Evolutionary conservation across 2,888 invertebrate species (phyloP).

Genomic region (Heliothis peltigera): DNA sequence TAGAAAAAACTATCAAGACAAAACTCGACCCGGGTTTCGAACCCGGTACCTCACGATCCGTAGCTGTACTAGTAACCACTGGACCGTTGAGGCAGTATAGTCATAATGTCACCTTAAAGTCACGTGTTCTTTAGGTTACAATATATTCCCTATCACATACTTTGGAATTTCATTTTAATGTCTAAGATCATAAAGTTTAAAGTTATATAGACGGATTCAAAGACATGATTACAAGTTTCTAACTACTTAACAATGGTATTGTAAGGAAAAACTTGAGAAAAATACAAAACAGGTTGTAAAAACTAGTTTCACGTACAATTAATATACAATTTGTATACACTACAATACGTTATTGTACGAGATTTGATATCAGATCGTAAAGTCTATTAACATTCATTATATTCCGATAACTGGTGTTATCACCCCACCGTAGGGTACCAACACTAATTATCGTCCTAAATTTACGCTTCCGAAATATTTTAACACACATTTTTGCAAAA

Average conservation of each 20-base stretch:
- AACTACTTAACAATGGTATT: constrained; percentile 10
- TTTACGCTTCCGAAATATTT: constrained; percentile 31
- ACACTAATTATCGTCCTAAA: constrained; percentile 34
- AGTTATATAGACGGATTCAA: constrained; percentile 22
- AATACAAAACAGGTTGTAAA: constrained; percentile 11
- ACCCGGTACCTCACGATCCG: constrained; percentile 31
- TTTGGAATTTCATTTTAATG: neutral
- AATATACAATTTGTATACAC: constrained; percentile 10
- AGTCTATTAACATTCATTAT: constrained; percentile 48
- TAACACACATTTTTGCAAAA: constrained; percentile 28
- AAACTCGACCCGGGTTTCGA: constrained; percentile 29
- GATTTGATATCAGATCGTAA: constrained; percentile 44
- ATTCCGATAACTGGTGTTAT: constrained; percentile 23
- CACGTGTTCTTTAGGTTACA: constrained; percentile 4
- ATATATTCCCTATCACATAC: neutral
- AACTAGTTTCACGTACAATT: constrained; percentile 22
- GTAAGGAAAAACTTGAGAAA: constrained; percentile 36
- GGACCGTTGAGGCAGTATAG: constrained; percentile 37
- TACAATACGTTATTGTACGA: constrained; percentile 36
- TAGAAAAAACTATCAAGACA: constrained; percentile 38
- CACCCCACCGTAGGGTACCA: constrained; percentile 10
- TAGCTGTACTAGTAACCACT: constrained; percentile 25
- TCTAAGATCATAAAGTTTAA: neutral
- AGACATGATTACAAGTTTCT: constrained; percentile 11
- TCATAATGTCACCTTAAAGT: constrained; percentile 5